Base-by-base conservation (phyloP, 2,797 vertebrate species). In the Anisognathus igniventris region DNA sequence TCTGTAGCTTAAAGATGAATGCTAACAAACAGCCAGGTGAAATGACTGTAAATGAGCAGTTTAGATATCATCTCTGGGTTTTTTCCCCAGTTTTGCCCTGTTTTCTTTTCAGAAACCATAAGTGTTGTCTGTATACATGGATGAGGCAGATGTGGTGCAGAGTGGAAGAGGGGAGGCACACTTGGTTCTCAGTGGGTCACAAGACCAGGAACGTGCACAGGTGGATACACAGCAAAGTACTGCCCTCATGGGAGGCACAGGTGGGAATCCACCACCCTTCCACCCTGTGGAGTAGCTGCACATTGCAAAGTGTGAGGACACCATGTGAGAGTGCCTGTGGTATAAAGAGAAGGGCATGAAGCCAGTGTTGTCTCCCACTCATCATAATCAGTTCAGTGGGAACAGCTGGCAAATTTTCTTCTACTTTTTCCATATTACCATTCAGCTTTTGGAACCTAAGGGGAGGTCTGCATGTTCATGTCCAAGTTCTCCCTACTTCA, bases 391-490 rank as follows among this genome's bases (percentile, higher is more conserved):
- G 42, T 53, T 74, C 86, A 74, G 11, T 62, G 14, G 67, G 44
- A 75, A 58, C 16, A 12, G 57, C 4, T 54, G 68, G 79, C 87
- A 94, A 89, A 95, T 80, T 58, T 48, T 50, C 64, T 90, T 82
- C 86, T 67, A 30, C 58, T 66, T 95, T 93, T 96, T 92, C 88
- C 76, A 20, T 58, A 56, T 62, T 89, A 53, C 79, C 10, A 1
- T 79, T 86, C 64, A 58, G n/a, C 24, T 93, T 95, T 86, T 56
- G 17, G 72, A 87, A 90, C 70, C 86, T 28, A 1, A 48, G 19
- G 40, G 60, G 18, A 2, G 30, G 10, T 19, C 54, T 86, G 90
- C 24, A 8, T 44, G 30, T 60, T 66, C 20, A 47, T 23, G 54
- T 90, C 33, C 50, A 83, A 40, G 45, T 72, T 67, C 30, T 45